phyloP scores from a whole-genome alignment of 2,888 invertebrate species.

The Scaptomyza parva region DNA sequence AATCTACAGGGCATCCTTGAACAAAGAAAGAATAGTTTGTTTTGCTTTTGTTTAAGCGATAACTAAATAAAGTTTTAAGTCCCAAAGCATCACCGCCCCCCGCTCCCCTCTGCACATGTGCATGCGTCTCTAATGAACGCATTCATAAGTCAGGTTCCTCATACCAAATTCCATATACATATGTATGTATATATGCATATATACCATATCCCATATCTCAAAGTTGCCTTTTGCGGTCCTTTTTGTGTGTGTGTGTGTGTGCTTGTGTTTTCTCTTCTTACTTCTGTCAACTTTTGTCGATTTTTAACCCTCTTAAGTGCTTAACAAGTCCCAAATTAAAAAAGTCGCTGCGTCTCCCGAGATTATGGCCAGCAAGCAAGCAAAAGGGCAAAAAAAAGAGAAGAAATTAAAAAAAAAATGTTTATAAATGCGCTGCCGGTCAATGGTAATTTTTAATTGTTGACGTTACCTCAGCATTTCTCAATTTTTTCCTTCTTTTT shows the following conservation, averaged over 20 bases:
- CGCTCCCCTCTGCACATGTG: conserved; percentile 16
- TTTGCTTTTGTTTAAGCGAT: conserved; percentile 63
- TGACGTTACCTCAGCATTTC: conserved; percentile 37
- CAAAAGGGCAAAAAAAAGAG: conserved; percentile 36
- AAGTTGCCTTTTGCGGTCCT: conserved; percentile 54
- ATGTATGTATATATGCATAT: too few species aligned
- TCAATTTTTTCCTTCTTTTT: not conserved
- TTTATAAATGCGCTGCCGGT: conserved; percentile 75
- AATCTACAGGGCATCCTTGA: conserved; percentile 13
- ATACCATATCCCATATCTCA: conserved; percentile 20
- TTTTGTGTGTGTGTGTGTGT: conserved; percentile 29
- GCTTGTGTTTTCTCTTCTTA: conserved; percentile 21
- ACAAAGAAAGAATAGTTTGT: conserved; percentile 19
- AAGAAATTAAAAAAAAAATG: conserved; percentile 61
- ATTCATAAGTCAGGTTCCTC: conserved; percentile 60
- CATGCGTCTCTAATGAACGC: conserved; percentile 61
- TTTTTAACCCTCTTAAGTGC: conserved; percentile 81
- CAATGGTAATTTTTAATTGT: conserved; percentile 75
- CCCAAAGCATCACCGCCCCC: conserved; percentile 1
- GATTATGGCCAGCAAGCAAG: conserved; percentile 60
- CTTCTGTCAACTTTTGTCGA: conserved; percentile 73
- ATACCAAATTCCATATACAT: not conserved
- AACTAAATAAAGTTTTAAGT: conserved; percentile 71
- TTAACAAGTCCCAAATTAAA: conserved; percentile 81
- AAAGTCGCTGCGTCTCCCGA: conserved; percentile 68